Percentiles rank a stretch among this genome's conserved stretches.
phyloP scores from a whole-genome alignment of 2,113 vertebrate species.

The Sylvilagus bachmani region DNA sequence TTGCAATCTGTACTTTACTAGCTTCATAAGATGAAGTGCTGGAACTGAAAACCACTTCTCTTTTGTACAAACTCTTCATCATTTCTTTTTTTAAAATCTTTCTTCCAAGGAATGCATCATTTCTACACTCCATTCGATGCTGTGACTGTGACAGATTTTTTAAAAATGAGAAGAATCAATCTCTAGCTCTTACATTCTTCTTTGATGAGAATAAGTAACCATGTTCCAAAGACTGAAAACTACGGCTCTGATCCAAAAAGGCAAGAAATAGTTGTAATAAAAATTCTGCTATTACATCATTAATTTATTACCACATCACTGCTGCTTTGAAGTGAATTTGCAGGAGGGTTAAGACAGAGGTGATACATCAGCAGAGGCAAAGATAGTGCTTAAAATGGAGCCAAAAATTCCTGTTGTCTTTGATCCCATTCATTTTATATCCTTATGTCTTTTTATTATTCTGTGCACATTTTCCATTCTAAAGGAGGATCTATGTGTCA shows the following conservation, averaged over 20 bases:
- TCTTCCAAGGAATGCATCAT: constrained; percentile 55
- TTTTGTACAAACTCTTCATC: constrained; percentile 50
- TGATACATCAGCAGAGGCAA: constrained; percentile 75
- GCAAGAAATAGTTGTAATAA: constrained; percentile 76
- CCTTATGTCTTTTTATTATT: constrained; percentile 71
- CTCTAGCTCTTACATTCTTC: constrained; percentile 50
- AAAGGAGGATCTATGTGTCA: constrained; percentile 80
- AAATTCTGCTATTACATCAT: constrained; percentile 69
- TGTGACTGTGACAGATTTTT: constrained; percentile 43
- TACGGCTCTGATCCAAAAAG: constrained; percentile 69
- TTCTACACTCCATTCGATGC: constrained; percentile 34
- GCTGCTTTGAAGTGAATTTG: constrained; percentile 72
- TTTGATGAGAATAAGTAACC: constrained; percentile 67
- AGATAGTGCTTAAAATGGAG: constrained; percentile 63
- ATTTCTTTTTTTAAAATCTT: background rate
- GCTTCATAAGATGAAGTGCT: constrained; percentile 38
- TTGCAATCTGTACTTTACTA: constrained; percentile 66
- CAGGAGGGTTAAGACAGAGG: constrained; percentile 73
- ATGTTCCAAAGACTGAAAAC: constrained; percentile 59
- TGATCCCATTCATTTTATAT: constrained; percentile 59
- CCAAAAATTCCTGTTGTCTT: constrained; percentile 32
- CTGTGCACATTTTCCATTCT: constrained; percentile 58
- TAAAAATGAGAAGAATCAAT: constrained; percentile 62
- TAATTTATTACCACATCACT: constrained; percentile 79
- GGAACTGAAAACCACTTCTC: constrained; percentile 32